phyloP scores from a whole-genome alignment of 2,113 vertebrate genomes.

The Apistogramma diplotaenia region DNA sequence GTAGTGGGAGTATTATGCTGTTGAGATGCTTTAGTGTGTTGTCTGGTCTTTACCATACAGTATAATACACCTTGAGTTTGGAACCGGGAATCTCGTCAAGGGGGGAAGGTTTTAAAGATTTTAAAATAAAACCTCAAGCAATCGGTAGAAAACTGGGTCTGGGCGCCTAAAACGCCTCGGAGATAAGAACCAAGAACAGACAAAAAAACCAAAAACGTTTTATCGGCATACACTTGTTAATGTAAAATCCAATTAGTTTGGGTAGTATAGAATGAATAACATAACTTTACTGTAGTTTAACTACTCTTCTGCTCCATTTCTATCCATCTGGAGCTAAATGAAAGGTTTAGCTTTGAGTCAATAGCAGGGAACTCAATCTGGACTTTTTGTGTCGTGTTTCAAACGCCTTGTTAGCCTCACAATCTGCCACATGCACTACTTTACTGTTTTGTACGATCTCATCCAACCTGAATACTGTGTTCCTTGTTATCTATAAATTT shows the following conservation, averaged over 20 bases:
- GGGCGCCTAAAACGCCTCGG: no score
- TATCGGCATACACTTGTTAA: no score
- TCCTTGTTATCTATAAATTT: not conserved
- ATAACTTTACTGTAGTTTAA: not conserved
- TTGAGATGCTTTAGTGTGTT: no score
- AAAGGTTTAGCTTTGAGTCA: conserved; percentile 20
- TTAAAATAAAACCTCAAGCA: no score
- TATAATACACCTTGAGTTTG: no score
- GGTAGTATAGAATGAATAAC: not conserved
- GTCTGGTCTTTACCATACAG: no score
- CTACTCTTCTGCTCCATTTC: not conserved
- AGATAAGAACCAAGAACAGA: no score
- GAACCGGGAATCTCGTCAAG: no score
- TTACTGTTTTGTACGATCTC: not conserved
- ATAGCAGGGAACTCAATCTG: conserved; percentile 42
- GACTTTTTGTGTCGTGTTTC: conserved; percentile 19
- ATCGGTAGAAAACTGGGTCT: no score
- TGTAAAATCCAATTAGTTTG: not conserved
- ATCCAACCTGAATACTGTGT: not conserved
- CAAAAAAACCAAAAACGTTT: no score
- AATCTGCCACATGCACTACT: conserved; percentile 9
- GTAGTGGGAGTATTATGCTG: no score
- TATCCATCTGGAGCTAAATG: not conserved
- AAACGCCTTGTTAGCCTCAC: conserved; percentile 1
- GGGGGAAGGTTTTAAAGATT: no score